Percentiles rank a stretch among this genome's conserved stretches.
Evolutionary conservation across 2,888 invertebrate genomes (phyloP).

Genomic region (Atrina japonica): DNA sequence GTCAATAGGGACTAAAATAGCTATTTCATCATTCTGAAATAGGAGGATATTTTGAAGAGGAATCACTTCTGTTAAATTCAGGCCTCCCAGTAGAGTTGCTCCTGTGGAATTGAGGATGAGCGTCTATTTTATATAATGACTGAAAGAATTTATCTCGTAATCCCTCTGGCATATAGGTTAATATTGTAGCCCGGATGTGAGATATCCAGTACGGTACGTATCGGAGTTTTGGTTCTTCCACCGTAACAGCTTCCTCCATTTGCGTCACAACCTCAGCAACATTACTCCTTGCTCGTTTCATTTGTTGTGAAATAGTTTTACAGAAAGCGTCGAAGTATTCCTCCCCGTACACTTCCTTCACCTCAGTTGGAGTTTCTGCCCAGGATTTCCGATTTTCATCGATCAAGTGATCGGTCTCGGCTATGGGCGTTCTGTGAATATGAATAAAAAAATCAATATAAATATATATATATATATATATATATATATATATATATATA

Average conservation of each 20-base stretch:
- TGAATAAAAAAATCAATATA: too few species aligned
- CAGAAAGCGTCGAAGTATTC: constrained; percentile 75
- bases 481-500: too few species aligned
- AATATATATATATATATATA: too few species aligned
- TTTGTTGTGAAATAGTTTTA: constrained; percentile 63
- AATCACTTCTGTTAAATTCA: too few species aligned
- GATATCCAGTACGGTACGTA: constrained; percentile 72
- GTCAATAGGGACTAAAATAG: too few species aligned
- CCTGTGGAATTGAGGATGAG: too few species aligned
- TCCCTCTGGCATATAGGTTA: constrained; percentile 62
- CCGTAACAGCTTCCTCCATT: constrained; percentile 69
- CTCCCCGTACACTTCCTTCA: constrained; percentile 74
- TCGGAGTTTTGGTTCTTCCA: constrained; percentile 61
- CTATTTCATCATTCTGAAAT: too few species aligned
- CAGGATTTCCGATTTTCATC: constrained; percentile 70
- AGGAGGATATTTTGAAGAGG: too few species aligned
- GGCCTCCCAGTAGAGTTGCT: too few species aligned
- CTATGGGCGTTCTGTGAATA: constrained; percentile 74
- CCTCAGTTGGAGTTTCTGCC: constrained; percentile 74
- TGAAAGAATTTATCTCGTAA: constrained; percentile 68
- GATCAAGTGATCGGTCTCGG: constrained; percentile 62
- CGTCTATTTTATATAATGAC: constrained; percentile 29
- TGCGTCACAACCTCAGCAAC: constrained; percentile 71
- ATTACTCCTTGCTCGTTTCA: constrained; percentile 70
- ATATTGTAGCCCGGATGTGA: constrained; percentile 63